Base-by-base conservation (phyloP, 2,888 invertebrate species). In the Leptopilina syphax region DNA sequence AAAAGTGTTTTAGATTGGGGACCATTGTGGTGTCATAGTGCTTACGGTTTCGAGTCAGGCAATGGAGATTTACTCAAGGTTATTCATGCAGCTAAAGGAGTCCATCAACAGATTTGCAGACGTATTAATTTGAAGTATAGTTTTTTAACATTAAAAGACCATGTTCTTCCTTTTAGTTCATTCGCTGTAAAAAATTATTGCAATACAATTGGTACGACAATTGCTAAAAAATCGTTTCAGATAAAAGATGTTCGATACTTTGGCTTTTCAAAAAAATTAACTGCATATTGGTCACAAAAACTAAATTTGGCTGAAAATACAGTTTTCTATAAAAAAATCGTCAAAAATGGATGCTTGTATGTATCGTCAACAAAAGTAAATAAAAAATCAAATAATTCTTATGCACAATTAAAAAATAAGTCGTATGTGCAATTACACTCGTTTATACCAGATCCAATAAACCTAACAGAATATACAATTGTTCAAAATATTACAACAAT, bases 41-140 rank as follows among this genome's bases (percentile, higher is more conserved):
- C 79, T n/a, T 79, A 79, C 76, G 76, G 65, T 10, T 65, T 79
- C 24, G 79, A 79, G n/a, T 63, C 76, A n/a, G 76, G 79, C 13
- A 79, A 79, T 57, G 76, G 79, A 34, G 65, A 79, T 76, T 34
- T 79, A 3, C 50, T 76, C 1, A 79, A 76, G 24, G 44, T 76
- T 9, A 50, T 79, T 34, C 79, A 73, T 18, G 73, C 76, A 10
- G 73, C 76, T 12, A 68, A 70, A 65, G 77, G 77, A 34, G 47
- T 77, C 2, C 66, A 47, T 24, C 41, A 77, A 24, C 65, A 67
- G 47, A 66, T 77, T 24, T 65, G 65, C 47, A 50, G 76, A 66
- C 63, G 24, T 4, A 66, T 66, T 7, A 66, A 34, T 66, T 18
- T 66, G 3, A 66, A 66, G n/a, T 60, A 81, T 27, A 80, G 76